Evolutionary conservation across 2,797 vertebrate species (phyloP).

Genomic region (Furcifer pardalis): DNA sequence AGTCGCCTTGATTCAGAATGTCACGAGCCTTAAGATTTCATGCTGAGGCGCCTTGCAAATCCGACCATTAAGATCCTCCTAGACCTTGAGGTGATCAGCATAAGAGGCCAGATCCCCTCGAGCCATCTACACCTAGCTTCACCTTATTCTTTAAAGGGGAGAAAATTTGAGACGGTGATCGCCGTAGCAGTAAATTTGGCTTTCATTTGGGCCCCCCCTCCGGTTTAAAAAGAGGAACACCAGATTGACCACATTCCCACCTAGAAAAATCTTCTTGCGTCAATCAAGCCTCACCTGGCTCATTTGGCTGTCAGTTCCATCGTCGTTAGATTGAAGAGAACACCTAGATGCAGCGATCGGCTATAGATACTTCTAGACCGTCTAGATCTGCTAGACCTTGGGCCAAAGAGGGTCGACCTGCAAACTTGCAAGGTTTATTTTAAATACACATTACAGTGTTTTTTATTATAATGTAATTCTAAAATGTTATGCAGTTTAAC

Average conservation of each 20-base stretch:
- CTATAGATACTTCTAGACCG: conserved; percentile 93
- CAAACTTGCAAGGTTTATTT: conserved; percentile 96
- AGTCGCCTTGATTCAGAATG: conserved; percentile 91
- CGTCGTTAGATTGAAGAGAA: conserved; percentile 93
- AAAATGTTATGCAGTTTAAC: conserved; percentile 81
- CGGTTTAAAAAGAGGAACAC: conserved; percentile 88
- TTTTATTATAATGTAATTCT: conserved; percentile 84
- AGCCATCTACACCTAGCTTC: conserved; percentile 90
- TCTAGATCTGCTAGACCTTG: conserved; percentile 92
- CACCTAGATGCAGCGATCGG: conserved; percentile 92
- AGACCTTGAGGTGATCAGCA: conserved; percentile 91
- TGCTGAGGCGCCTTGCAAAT: conserved; percentile 93
- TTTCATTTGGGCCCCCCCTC: conserved; percentile 87
- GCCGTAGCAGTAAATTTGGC: conserved; percentile 89
- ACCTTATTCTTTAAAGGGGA: conserved; percentile 88
- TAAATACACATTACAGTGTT: conserved; percentile 91
- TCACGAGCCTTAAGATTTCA: conserved; percentile 92
- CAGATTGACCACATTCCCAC: conserved; percentile 87
- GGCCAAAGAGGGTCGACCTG: conserved; percentile 94
- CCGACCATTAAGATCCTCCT: conserved; percentile 89
- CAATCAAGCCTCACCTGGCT: conserved; percentile 94
- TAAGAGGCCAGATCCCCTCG: conserved; percentile 91
- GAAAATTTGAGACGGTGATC: conserved; percentile 87
- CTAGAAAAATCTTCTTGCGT: conserved; percentile 92
- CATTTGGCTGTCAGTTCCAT: conserved; percentile 93